A percentile compares a stretch with the other conserved stretches of the same genome.
These are phyloP conservation scores for Pangasius krempfi DNA, from an alignment of 2,797 vertebrate species.

Conservation along the genomic window DNA sequence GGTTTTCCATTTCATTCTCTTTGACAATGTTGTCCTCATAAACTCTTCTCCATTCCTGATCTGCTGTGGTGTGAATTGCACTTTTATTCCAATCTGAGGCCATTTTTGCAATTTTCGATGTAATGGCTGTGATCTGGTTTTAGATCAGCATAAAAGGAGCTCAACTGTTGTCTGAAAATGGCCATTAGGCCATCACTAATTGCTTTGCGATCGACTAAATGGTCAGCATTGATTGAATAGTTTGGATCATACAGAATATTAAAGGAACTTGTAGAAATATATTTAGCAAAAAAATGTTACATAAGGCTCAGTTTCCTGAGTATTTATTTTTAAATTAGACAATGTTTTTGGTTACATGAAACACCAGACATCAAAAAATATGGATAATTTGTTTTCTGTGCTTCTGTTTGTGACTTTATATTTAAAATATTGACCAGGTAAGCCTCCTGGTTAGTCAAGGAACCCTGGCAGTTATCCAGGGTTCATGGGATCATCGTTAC, in stretches of 20 bases:
- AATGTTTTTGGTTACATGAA: background rate
- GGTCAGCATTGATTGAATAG: background rate
- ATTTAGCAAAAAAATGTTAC: background rate
- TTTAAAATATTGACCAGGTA: background rate
- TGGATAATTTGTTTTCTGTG: background rate
- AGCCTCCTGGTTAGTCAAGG: background rate
- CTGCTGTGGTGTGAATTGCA: constrained; percentile 8
- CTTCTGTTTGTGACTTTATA: constrained; percentile 7
- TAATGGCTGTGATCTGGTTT: background rate
- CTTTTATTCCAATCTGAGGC: constrained; percentile 17
- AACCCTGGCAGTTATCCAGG: background rate
- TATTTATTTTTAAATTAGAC: background rate
- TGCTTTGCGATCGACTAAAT: background rate
- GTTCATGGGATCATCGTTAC: background rate
- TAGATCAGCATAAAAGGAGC: constrained; percentile 18
- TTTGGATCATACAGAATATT: background rate
- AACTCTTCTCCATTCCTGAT: background rate
- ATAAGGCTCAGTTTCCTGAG: background rate
- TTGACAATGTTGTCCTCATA: background rate
- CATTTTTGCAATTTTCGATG: background rate
- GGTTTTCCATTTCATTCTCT: constrained; percentile 33
- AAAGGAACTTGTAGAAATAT: background rate
- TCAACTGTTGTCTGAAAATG: background rate
- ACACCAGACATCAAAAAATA: background rate
- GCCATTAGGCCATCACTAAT: background rate